phyloP scores from a whole-genome alignment of 2,797 vertebrate species.

The Carduelis carduelis region DNA sequence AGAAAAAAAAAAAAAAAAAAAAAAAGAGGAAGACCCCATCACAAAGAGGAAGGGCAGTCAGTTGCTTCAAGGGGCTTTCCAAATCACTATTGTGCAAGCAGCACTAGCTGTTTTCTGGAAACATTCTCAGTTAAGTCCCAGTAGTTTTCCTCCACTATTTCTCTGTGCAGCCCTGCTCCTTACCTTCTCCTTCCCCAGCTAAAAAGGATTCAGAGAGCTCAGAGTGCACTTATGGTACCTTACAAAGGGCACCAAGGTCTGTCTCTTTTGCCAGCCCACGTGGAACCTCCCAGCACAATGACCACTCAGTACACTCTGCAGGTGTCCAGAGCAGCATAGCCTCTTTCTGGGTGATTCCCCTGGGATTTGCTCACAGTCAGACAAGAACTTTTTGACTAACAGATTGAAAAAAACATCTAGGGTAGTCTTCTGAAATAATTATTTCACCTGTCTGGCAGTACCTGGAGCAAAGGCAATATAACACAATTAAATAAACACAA shows the following conservation, averaged over 20 bases:
- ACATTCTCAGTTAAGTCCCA: background rate
- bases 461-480: background rate
- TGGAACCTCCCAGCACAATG: background rate
- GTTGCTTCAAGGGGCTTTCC: background rate
- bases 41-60: conserved; percentile 17
- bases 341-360: background rate
- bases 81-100: background rate
- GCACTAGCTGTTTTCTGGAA: background rate
- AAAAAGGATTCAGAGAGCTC: background rate
- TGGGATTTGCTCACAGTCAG: background rate
- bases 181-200: background rate
- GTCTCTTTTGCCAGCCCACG: accelerated
- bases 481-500: background rate
- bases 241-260: background rate
- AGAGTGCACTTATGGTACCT: background rate
- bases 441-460: background rate
- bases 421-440: background rate
- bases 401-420: background rate
- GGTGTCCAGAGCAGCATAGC: background rate
- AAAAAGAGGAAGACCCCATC: background rate
- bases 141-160: background rate
- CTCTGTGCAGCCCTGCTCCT: background rate
- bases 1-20: background rate
- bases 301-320: background rate
- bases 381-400: background rate